Conservation (phyloP, 2,797 vertebrate species). For the Gymnothorax javanicus region DNA sequence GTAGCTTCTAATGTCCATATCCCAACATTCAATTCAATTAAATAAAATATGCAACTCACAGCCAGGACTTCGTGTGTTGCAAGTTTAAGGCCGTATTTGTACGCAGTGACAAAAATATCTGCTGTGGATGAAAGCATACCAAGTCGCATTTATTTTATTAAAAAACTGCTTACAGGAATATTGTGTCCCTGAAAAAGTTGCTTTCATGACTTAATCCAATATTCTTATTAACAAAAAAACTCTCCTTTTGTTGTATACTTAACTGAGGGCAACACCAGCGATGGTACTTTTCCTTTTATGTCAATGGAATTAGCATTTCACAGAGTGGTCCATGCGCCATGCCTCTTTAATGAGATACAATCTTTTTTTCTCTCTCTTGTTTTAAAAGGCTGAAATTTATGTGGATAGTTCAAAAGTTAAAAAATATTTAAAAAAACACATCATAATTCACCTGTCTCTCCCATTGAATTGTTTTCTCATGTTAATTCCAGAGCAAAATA, state of each 20-base stretch:
- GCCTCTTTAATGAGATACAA: slow-evolving; percentile 54
- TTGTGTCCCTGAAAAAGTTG: slow-evolving; percentile 9
- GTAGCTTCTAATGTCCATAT: neutral
- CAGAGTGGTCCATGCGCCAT: slow-evolving; percentile 39
- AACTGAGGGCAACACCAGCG: slow-evolving; percentile 41
- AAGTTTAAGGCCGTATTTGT: neutral
- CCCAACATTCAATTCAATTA: neutral
- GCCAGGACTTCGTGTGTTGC: neutral
- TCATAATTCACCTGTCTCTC: slow-evolving; percentile 32
- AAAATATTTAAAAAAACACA: slow-evolving; percentile 44
- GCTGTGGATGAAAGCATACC: neutral
- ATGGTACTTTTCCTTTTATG: slow-evolving; percentile 55
- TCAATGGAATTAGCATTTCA: slow-evolving; percentile 64
- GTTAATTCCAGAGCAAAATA: slow-evolving; percentile 22
- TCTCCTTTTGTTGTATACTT: slow-evolving; percentile 27
- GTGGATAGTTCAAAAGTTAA: slow-evolving; percentile 48
- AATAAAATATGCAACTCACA: neutral
- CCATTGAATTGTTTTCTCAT: slow-evolving; percentile 27
- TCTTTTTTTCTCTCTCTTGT: slow-evolving; percentile 44
- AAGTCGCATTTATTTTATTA: neutral
- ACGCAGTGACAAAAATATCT: neutral
- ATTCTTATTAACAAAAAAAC: slow-evolving; percentile 42
- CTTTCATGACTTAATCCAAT: slow-evolving; percentile 35
- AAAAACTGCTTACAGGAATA: slow-evolving; percentile 11
- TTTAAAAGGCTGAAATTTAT: slow-evolving; percentile 56